Conservation (phyloP, 2,888 invertebrate genomes). For the Odontomyia ornata region DNA sequence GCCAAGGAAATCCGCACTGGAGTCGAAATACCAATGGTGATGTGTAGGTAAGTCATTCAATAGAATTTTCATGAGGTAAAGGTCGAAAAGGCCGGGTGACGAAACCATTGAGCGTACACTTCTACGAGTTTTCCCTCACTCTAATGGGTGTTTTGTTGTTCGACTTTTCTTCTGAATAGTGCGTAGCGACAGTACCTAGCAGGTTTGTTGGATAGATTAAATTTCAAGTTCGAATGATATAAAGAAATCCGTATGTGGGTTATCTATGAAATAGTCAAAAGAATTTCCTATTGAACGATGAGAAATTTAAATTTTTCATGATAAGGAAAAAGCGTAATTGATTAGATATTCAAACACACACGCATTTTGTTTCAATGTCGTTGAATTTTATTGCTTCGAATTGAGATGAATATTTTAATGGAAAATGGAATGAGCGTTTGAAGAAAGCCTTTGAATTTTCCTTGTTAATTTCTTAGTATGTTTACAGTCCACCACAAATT, state of each 20-base stretch:
- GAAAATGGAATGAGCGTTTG: no score
- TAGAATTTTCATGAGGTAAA: slow-evolving; percentile 28
- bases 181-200: background rate
- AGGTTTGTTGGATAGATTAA: slow-evolving; percentile 8
- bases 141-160: slow-evolving; percentile 12
- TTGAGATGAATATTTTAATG: no score
- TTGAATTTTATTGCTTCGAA: no score
- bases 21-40: background rate
- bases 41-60: slow-evolving; percentile 9
- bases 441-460: no score
- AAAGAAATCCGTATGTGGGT: slow-evolving; percentile 20
- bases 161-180: background rate
- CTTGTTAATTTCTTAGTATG: no score
- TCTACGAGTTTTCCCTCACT: slow-evolving; percentile 2
- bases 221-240: slow-evolving; percentile 32
- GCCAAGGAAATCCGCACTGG: background rate
- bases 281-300: background rate
- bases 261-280: background rate
- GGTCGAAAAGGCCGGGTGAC: slow-evolving; percentile 16
- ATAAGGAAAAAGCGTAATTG: background rate
- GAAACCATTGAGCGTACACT: background rate
- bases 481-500: no score
- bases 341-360: background rate
- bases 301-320: slow-evolving; percentile 15
- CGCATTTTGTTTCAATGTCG: no score